Evolutionary conservation across 2,888 invertebrate genomes (phyloP).

Genomic region (Galeopsomyia nigrocyanea): DNA sequence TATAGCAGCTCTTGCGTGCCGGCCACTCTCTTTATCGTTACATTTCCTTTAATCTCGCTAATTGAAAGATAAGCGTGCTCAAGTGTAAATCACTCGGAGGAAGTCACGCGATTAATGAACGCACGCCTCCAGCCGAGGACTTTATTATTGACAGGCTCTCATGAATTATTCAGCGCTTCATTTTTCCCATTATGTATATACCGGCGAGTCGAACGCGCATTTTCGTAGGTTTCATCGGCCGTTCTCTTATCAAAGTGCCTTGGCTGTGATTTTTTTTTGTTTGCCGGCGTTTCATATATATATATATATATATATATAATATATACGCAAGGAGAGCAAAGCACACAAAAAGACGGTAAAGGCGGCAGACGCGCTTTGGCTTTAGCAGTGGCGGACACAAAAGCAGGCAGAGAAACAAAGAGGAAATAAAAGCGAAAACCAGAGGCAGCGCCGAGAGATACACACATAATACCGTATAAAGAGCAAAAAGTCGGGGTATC

Average conservation of each 20-base stretch:
- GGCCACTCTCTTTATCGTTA: conserved; percentile 25
- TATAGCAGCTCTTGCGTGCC: neutral
- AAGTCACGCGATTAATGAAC: conserved; percentile 27
- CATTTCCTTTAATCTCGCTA: conserved; percentile 30
- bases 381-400: neutral
- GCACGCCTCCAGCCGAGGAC: neutral
- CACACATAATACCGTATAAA: conserved; percentile 31
- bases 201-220: no score
- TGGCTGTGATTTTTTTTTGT: no score
- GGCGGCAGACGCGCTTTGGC: no score
- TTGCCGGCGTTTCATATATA: no score
- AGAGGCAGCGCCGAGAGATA: conserved; percentile 24
- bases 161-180: no score
- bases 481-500: conserved; percentile 1
- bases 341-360: no score
- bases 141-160: neutral
- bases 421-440: conserved; percentile 37
- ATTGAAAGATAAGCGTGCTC: conserved; percentile 33
- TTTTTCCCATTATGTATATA: no score
- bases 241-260: no score
- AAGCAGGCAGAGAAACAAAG: conserved; percentile 22
- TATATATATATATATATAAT: no score
- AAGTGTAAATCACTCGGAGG: conserved; percentile 28
- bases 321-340: no score
- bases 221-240: no score